Evolutionary conservation across 2,888 invertebrate genomes (phyloP).

Genomic region (Flabesymbios commensalis): DNA sequence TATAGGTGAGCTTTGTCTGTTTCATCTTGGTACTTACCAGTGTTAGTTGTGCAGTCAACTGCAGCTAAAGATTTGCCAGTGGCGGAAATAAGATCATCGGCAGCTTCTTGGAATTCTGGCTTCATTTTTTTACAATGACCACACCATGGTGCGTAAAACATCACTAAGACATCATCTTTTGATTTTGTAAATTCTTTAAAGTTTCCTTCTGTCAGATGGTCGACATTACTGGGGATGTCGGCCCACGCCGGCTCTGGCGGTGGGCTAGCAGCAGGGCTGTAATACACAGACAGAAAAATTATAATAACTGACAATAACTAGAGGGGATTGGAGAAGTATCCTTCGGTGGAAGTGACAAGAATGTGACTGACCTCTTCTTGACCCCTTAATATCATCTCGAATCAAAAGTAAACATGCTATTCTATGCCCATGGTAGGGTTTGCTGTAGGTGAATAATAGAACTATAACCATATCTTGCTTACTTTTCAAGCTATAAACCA

Average conservation of each 20-base stretch:
- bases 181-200: slow-evolving; percentile 78
- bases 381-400: no score
- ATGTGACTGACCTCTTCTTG: no score
- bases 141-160: slow-evolving; percentile 95
- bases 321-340: no score
- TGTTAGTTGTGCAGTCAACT: slow-evolving; percentile 72
- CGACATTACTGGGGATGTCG: slow-evolving; percentile 75
- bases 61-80: slow-evolving; percentile 74
- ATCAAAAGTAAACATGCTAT: no score
- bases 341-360: no score
- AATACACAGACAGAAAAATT: slow-evolving; percentile 1
- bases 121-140: slow-evolving; percentile 85
- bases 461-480: no score
- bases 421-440: no score
- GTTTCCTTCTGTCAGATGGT: slow-evolving; percentile 74
- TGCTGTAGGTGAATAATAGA: no score
- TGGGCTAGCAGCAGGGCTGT: slow-evolving; percentile 7
- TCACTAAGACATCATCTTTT: slow-evolving; percentile 82
- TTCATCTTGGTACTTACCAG: slow-evolving; percentile 5
- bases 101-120: slow-evolving; percentile 80
- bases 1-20: no score
- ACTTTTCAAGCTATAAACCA: no score
- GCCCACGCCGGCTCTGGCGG: slow-evolving; percentile 73
- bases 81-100: slow-evolving; percentile 76
- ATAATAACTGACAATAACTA: not conserved